Evolutionary conservation across 2,888 invertebrate species (phyloP), one percentile per base, ranked within the genome.

Genomic region (Endotricha flammealis): DNA sequence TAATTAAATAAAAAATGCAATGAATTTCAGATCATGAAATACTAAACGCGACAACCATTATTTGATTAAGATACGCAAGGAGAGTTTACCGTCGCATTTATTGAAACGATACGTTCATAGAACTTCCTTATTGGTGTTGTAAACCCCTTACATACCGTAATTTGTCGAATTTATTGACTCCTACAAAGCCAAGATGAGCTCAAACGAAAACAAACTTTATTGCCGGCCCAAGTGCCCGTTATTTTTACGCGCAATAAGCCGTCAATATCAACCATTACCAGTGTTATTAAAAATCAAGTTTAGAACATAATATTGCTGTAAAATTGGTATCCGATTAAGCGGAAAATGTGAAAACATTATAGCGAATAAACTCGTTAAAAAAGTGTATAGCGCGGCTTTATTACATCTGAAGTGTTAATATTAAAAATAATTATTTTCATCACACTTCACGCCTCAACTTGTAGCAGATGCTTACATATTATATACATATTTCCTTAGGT

Each of bases 171-270:
- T 35, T 35, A 35, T 29, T 35, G 29, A 35, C 35, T 35, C 10
- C 13, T 45, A 48, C 46, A 55, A 50, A 40, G 45, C 45, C 46
- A 20, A 53, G 39, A 41, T 20, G 38, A 35, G 43, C 39, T 35
- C 51, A 59, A 65, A 65, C 59, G 55, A 69, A 72, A 68, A 60
- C 44, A 47, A 50, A 45, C 66, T 74, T 75, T 74, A 75, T 63
- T 42, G 39, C 62, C 29, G 37, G 58, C 51, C 50, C 47, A 66
- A 74, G 62, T 62, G 63, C 57, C 65, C 40, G 52, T 73, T 57
- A 71, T 40, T 58, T 72, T 71, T 62, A 68, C 48, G 48, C 56
- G 44, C 53, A 45, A 56, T 57, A 50, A 37, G 38, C 32, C 40
- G 33, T 44, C 41, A 46, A 56, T 62, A 52, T 44, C 35, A 41